A percentile compares a stretch with the other conserved stretches of the same genome.
Conservation (phyloP, 1,140 invertebrate genomes). For the Rhizoglyphus robini region DNA sequence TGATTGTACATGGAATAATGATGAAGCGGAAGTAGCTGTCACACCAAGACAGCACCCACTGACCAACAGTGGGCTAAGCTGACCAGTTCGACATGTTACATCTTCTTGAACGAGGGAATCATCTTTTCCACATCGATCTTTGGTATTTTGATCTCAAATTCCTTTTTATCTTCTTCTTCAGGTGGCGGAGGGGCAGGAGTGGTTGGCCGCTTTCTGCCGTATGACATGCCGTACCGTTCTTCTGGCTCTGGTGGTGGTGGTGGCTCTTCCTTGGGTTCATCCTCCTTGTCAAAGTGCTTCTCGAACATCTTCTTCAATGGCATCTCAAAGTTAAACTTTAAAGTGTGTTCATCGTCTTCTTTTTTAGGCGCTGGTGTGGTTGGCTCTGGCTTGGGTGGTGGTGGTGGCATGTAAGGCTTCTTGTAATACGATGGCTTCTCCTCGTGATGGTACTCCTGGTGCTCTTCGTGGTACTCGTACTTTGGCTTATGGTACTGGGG, state of each 20-base stretch:
- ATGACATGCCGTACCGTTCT: background rate
- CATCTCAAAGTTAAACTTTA: conserved; percentile 5
- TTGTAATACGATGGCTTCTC: background rate
- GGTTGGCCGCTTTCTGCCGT: background rate
- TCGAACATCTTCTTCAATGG: conserved; percentile 3
- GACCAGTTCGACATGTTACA: too few relatives aligned
- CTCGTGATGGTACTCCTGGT: too few relatives aligned
- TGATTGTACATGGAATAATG: too few relatives aligned
- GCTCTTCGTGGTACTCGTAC: background rate
- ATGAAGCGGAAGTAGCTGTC: too few relatives aligned
- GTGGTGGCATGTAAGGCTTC: background rate
- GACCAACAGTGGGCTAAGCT: too few relatives aligned
- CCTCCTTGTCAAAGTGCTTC: background rate
- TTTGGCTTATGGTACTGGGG: background rate
- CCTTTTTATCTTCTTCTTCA: background rate
- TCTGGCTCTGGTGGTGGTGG: background rate
- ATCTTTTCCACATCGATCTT: conserved; percentile 1
- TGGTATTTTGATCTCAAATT: background rate
- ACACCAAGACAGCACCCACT: too few relatives aligned
- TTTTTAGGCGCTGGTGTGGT: background rate
- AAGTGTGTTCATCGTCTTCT: background rate
- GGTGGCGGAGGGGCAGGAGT: too few relatives aligned
- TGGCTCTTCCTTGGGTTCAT: background rate
- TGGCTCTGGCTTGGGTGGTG: background rate
- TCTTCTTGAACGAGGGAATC: conserved; percentile 1